Conservation (phyloP, 2,888 invertebrate species). For the Cerastis rubricosa region DNA sequence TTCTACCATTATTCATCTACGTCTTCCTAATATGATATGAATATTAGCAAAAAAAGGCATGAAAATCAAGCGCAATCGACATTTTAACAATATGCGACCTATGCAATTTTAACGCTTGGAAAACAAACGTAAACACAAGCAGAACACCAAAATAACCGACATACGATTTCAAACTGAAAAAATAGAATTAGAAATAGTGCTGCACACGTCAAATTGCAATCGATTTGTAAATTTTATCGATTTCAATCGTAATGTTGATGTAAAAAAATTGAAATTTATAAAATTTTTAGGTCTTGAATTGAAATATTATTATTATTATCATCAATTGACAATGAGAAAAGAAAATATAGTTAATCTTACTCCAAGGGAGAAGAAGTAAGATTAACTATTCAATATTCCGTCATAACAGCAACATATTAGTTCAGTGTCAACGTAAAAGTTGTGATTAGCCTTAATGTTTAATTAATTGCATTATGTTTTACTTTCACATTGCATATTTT, state of each 20-base stretch:
- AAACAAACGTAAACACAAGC: slow-evolving; percentile 66
- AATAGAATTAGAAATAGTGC: slow-evolving; percentile 58
- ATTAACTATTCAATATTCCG: too few relatives aligned
- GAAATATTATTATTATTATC: background rate
- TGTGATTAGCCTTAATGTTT: background rate
- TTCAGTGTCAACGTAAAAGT: background rate
- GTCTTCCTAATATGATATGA: slow-evolving; percentile 55
- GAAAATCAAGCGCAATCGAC: slow-evolving; percentile 48
- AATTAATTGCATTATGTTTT: background rate
- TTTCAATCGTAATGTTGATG: background rate
- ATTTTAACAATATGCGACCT: slow-evolving; percentile 45
- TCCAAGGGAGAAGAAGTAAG: background rate
- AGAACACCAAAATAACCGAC: slow-evolving; percentile 81
- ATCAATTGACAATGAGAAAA: background rate
- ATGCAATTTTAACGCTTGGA: slow-evolving; percentile 46
- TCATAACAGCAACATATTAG: background rate
- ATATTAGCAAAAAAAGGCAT: slow-evolving; percentile 54
- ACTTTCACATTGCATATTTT: background rate
- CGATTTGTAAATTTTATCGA: background rate
- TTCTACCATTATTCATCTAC: slow-evolving; percentile 69
- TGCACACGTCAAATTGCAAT: slow-evolving; percentile 8
- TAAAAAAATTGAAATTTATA: background rate
- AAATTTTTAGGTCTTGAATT: background rate
- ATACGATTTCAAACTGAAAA: slow-evolving; percentile 77
- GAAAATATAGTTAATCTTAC: background rate